Evolutionary conservation across 2,113 vertebrate genomes (phyloP).

Genomic region (Argyrosomus japonicus): DNA sequence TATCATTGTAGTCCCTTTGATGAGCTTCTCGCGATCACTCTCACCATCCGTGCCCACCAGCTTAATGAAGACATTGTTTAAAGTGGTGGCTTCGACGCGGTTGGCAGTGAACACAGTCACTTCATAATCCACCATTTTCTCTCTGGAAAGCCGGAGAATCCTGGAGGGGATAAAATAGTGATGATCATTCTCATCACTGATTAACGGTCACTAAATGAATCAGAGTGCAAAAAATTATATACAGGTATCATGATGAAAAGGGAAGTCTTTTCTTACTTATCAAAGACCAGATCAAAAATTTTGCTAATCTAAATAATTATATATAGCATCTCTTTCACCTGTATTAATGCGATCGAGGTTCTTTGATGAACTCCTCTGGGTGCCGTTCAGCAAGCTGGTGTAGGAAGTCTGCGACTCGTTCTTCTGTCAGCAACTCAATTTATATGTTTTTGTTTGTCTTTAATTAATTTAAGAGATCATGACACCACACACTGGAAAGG

Average conservation of each 20-base stretch:
- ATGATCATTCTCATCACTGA: not conserved
- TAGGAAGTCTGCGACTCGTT: no score
- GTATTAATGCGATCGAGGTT: not conserved
- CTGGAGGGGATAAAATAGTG: not conserved
- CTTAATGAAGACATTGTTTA: slow-evolving; percentile 67
- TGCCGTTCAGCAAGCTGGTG: no score
- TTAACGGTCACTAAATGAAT: not conserved
- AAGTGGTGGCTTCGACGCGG: not conserved
- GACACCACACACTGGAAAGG: no score
- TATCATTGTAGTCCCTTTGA: not conserved
- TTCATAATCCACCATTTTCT: slow-evolving; percentile 52
- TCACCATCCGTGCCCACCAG: slow-evolving; percentile 67
- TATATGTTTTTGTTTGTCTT: no score
- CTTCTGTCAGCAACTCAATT: no score
- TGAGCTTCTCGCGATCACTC: slow-evolving; percentile 11
- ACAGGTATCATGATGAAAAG: not conserved
- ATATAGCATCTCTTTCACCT: slow-evolving; percentile 14
- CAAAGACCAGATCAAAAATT: not conserved
- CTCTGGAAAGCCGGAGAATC: not conserved
- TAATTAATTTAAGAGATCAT: no score
- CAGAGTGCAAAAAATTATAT: not conserved
- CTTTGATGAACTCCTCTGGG: not conserved
- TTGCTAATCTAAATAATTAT: not conserved
- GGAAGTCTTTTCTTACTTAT: not conserved
- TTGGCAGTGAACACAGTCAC: slow-evolving; percentile 50